Percentiles rank a stretch among this genome's conserved stretches.
These are phyloP conservation scores for Micronycteris hirsuta DNA, from an alignment of 2,113 vertebrate genomes.

Conservation along the genomic window DNA sequence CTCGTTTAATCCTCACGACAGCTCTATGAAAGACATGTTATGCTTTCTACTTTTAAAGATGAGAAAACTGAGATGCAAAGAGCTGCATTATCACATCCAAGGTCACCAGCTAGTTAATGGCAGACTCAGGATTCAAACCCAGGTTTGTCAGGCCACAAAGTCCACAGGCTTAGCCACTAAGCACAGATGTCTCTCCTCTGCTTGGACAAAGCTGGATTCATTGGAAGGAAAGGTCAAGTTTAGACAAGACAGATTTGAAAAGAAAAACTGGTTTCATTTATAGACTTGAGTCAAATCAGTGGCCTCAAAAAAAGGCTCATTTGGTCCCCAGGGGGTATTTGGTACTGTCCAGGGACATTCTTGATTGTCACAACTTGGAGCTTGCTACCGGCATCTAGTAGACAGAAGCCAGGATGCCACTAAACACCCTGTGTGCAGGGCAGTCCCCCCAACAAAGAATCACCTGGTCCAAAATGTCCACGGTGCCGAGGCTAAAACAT, in stretches of 20 bases:
- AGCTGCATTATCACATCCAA: background rate
- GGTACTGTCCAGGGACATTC: background rate
- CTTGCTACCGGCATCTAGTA: background rate
- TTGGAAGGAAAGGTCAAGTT: background rate
- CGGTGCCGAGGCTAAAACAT: background rate
- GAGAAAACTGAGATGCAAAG: background rate
- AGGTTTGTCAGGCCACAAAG: background rate
- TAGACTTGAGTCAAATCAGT: background rate
- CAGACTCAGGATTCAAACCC: constrained; percentile 12
- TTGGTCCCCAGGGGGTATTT: background rate
- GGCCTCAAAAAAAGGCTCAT: background rate
- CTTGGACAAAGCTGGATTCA: background rate
- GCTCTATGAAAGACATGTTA: background rate
- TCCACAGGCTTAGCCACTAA: background rate
- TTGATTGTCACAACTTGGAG: background rate
- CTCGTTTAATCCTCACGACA: background rate
- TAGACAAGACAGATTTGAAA: background rate
- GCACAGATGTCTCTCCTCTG: background rate
- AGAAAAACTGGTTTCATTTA: background rate
- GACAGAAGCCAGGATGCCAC: background rate
- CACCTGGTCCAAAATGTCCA: background rate
- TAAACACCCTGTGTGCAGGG: background rate
- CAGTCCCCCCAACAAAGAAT: background rate
- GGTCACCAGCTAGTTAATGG: background rate
- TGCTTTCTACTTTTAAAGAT: background rate